A percentile compares a stretch with the other conserved stretches of the same genome.
Conservation (phyloP, 2,113 vertebrate genomes). For the Micronycteris hirsuta region DNA sequence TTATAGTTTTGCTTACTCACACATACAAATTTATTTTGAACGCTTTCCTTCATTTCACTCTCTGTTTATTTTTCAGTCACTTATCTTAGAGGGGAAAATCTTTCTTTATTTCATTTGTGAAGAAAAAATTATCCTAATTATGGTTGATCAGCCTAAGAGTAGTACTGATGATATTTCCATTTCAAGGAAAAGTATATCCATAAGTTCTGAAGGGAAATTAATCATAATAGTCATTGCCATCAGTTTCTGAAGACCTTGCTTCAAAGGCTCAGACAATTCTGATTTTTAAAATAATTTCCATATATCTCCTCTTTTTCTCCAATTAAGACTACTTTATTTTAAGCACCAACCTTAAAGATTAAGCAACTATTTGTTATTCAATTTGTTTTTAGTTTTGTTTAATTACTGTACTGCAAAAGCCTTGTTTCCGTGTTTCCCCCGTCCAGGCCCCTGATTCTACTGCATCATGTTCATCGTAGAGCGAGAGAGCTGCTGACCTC, state of each 20-base stretch:
- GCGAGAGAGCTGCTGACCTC: not conserved
- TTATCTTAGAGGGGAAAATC: not conserved
- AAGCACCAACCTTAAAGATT: conserved; percentile 50
- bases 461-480: not conserved
- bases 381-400: not conserved
- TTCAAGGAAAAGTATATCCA: conserved; percentile 51
- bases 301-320: not conserved
- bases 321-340: conserved; percentile 40
- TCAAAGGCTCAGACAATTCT: conserved; percentile 43
- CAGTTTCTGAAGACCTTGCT: conserved; percentile 29
- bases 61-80: not conserved
- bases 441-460: not conserved
- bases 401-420: not conserved
- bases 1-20: not conserved
- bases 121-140: conserved; percentile 52
- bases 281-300: conserved; percentile 47
- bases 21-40: not conserved
- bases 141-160: conserved; percentile 13
- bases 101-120: conserved; percentile 41
- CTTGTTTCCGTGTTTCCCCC: not conserved
- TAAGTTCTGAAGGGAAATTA: conserved; percentile 55
- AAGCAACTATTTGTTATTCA: conserved; percentile 38
- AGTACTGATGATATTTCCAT: conserved; percentile 55
- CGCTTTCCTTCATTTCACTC: not conserved
- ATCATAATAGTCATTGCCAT: not conserved